Base-by-base conservation (phyloP, 2,888 invertebrate genomes). In the Anagyrus pseudococci region DNA sequence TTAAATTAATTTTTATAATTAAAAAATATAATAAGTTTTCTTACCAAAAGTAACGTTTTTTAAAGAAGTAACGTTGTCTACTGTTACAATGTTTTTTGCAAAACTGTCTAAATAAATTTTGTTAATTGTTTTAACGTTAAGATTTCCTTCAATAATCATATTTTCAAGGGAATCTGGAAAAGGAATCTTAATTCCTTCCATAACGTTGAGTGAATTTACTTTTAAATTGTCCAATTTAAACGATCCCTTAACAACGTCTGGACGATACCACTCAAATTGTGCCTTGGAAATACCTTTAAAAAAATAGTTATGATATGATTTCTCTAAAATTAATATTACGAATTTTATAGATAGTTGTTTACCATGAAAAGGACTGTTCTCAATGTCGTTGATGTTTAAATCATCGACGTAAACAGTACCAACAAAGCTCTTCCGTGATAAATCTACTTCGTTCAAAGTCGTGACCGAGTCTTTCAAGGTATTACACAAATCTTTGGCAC, bases 1-100 rank as follows among this genome's bases (percentile, higher is more conserved):
- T n/a, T n/a, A n/a, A n/a, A n/a, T n/a, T n/a, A n/a, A 25, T 43
- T 8, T 10, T 17, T 41, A 46, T 29, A 29, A 1, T 2, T 7
- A 20, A n/a, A 13, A 40, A 20, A 15, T n/a, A 54, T 20, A n/a
- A n/a, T n/a, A n/a, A n/a, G 17, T 41, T 33, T 61, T 58, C 73
- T 75, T 72, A 83, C 82, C 72, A 71, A 87, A 86, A 47, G 74
- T 76, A 8, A 80, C 81, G 15, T 77, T 72, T 41, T 76, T 72
- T 60, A 84, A 77, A 20, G 71, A 69, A 58, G 76, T 69, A 26
- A 72, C 69, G 65, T 83, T 82, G 53, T 82, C 75, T 3, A 79
- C 71, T 70, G 79, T 81, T 7, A 84, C 73, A 2, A 78, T 73
- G 59, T 82, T 77, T 4, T 75, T 68, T 10, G 75, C 64, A 55